Percentiles rank a stretch among this genome's conserved stretches.
These are phyloP conservation scores for Sphaerophoria rueppellii DNA, from an alignment of 2,888 invertebrate species.

Conservation along the genomic window DNA sequence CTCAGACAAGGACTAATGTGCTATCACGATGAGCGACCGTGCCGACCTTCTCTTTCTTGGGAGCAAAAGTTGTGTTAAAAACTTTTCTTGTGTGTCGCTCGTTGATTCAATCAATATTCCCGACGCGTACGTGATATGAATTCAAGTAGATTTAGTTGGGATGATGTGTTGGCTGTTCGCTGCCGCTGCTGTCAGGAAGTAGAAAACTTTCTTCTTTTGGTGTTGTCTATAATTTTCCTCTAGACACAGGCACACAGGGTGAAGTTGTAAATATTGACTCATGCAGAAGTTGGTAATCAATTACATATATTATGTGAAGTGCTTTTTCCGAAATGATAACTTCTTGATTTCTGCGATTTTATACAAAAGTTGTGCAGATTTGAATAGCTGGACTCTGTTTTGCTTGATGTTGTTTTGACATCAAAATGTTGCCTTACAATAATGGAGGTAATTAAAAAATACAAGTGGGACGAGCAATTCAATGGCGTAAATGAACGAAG, in stretches of 20 bases:
- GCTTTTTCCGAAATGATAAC: no score
- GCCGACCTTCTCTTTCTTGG: slow-evolving; percentile 14
- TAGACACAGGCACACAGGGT: slow-evolving; percentile 30
- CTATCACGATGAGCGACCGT: background rate
- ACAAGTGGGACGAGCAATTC: no score
- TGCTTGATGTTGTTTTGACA: no score
- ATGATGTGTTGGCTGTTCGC: slow-evolving; percentile 26
- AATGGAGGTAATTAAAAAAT: no score
- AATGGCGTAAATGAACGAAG: no score
- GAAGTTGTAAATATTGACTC: slow-evolving; percentile 14
- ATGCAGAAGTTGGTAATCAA: slow-evolving; percentile 1
- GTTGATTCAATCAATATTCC: slow-evolving; percentile 71
- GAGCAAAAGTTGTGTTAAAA: slow-evolving; percentile 49
- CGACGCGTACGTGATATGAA: slow-evolving; percentile 61
- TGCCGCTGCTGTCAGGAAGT: slow-evolving; percentile 32
- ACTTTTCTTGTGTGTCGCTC: slow-evolving; percentile 65
- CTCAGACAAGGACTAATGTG: background rate
- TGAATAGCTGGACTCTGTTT: no score
- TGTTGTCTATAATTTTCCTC: background rate
- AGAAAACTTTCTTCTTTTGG: slow-evolving; percentile 53
- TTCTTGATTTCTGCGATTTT: no score
- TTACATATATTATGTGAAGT: background rate
- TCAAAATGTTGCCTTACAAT: no score
- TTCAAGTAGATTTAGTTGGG: slow-evolving; percentile 23
- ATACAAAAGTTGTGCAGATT: no score